Base-by-base conservation (phyloP, 1,140 invertebrate genomes). In the Caerostris extrusa region DNA sequence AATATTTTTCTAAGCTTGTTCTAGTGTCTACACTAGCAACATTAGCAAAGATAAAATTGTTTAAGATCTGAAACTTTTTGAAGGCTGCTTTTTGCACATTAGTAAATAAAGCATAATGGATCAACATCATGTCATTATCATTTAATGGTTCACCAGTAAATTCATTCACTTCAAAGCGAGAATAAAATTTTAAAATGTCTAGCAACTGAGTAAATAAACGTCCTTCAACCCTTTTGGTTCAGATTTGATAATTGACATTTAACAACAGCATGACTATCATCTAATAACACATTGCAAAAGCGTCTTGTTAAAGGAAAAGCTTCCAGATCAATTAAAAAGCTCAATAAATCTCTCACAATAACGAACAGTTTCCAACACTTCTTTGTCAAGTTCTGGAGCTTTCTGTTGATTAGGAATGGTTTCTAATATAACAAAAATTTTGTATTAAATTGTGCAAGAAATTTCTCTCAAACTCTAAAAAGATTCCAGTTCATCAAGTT, bases 331-430 rank as follows among this genome's bases (percentile, higher is more conserved):
- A 99, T 99, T 95, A 99, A 97, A n/a, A 60, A 99, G 96, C 96
- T 99, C 99, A 60, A 99, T 96, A 96, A 99, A 99, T 93, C 99
- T 97, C 96, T 99, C 99, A 96, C 98, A 99, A 96, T 99, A 99
- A 93, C 97, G 97, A 58, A 98, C 96, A 96, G 97, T 97, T 60
- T 97, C 97, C 3, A 96, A 91, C 92, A 96, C 96, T n/a, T 97
- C 95, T 81, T 96, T 95, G 89, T 96, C 97, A 97, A 95, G 90
- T 85, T 91, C 67, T 14, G 82, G 67, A 53, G 3, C n/a, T n/a
- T 85, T 67, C 56, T 89, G 88, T 58, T 87, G 19, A 87, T 77
- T 88, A 0, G 97, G 96, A 95, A 99, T 97, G 10, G 96, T 96
- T 95, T 98, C 97, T 64, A 99, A 96, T 94, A 98, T 97, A 34